Evolutionary conservation across 2,113 vertebrate genomes (phyloP).

Genomic region (Tupaia tana): DNA sequence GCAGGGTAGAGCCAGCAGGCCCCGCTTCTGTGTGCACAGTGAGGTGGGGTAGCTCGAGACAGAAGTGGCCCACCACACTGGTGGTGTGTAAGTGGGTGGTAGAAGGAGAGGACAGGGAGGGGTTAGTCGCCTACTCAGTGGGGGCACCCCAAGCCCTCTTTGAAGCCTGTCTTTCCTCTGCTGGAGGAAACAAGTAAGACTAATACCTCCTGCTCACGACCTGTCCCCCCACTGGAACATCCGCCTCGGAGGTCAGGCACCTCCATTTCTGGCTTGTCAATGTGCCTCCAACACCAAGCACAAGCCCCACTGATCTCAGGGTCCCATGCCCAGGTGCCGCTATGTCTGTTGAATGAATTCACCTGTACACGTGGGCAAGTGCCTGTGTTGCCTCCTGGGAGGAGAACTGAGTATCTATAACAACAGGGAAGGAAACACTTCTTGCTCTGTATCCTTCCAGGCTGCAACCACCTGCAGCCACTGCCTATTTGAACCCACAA

Average conservation of each 20-base stretch:
- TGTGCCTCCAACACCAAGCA: background rate
- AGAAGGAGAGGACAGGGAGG: no score
- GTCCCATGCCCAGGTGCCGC: no score
- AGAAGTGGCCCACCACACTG: no score
- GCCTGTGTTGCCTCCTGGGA: background rate
- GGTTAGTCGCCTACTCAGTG: background rate
- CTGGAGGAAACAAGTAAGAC: no score
- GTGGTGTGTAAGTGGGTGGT: no score
- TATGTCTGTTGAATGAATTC: background rate
- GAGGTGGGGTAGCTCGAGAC: no score
- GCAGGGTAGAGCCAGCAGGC: background rate
- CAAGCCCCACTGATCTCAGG: background rate
- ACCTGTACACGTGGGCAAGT: background rate
- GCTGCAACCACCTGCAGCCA: background rate
- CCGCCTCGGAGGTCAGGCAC: background rate
- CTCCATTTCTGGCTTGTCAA: no score
- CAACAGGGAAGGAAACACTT: no score
- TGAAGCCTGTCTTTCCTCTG: background rate
- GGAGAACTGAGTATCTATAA: no score
- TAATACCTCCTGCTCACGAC: background rate
- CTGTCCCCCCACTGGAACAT: background rate
- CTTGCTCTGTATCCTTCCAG: background rate
- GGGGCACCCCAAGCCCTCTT: rapidly evolving
- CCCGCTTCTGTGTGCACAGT: background rate
- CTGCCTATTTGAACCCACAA: background rate